phyloP scores from a whole-genome alignment of 1,140 invertebrate genomes.

The Hermetia illucens region DNA sequence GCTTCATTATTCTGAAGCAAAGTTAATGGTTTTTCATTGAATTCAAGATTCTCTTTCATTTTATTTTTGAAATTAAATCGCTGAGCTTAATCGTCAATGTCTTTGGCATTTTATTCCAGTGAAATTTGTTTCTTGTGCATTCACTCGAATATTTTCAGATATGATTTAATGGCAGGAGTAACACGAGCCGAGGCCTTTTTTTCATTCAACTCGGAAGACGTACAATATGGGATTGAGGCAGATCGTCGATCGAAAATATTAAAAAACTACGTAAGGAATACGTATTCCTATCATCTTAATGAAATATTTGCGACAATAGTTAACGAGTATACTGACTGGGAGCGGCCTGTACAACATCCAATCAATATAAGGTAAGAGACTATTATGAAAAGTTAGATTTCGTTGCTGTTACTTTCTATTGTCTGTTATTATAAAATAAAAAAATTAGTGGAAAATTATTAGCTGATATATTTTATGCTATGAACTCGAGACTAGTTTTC shows the following conservation, averaged over 20 bases:
- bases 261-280: constrained; percentile 83
- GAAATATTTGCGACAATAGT: constrained; percentile 79
- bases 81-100: too few species aligned
- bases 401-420: too few species aligned
- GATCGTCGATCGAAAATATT: constrained; percentile 77
- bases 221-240: constrained; percentile 82
- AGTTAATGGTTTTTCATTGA: too few species aligned
- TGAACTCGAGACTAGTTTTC: background rate
- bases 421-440: constrained; percentile 1
- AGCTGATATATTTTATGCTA: background rate
- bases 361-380: constrained; percentile 61
- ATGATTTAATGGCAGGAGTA: constrained; percentile 88
- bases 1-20: too few species aligned
- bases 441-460: background rate
- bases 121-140: too few species aligned
- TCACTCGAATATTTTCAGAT: too few species aligned
- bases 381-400: too few species aligned
- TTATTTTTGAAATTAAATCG: too few species aligned
- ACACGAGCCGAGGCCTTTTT: constrained; percentile 76
- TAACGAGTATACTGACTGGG: constrained; percentile 97
- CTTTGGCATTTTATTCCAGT: too few species aligned
- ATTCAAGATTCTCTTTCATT: too few species aligned
- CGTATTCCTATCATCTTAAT: constrained; percentile 73
- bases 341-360: constrained; percentile 81
- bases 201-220: constrained; percentile 77